A percentile compares a stretch with the other conserved stretches of the same genome.
Evolutionary conservation across 2,888 invertebrate genomes (phyloP).

Genomic region (Nebria salina): DNA sequence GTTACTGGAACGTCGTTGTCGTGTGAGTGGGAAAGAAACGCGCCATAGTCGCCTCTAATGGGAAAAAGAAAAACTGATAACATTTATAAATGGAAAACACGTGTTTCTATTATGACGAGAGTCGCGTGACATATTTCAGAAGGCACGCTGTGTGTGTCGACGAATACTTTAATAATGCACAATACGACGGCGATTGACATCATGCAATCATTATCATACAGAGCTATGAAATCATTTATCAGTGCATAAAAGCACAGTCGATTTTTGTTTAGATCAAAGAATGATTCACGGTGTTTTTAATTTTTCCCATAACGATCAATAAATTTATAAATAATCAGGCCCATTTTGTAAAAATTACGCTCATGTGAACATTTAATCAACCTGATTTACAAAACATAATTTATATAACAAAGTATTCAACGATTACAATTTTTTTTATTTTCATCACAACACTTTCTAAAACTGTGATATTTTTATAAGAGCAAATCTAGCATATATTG

Average conservation of each 20-base stretch:
- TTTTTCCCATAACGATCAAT: too few relatives aligned
- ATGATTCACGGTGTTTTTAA: too few relatives aligned
- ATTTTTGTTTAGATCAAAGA: too few relatives aligned
- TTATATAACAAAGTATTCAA: too few relatives aligned
- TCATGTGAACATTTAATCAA: too few relatives aligned
- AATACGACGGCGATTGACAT: background rate
- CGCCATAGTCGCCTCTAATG: slow-evolving; percentile 28
- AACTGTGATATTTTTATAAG: too few relatives aligned
- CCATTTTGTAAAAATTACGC: too few relatives aligned
- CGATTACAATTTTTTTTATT: too few relatives aligned
- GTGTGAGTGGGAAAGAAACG: slow-evolving; percentile 16
- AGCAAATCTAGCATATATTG: too few relatives aligned
- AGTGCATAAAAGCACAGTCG: background rate
- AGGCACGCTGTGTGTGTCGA: background rate
- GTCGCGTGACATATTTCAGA: background rate
- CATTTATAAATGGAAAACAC: slow-evolving; percentile 43
- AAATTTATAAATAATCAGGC: too few relatives aligned
- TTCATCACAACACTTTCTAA: too few relatives aligned
- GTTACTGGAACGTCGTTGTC: background rate
- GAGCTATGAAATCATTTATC: background rate
- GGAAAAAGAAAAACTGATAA: slow-evolving; percentile 41
- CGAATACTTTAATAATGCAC: background rate
- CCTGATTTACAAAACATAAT: too few relatives aligned
- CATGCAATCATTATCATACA: background rate
- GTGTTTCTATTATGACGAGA: slow-evolving; percentile 4